Evolutionary conservation across 2,888 invertebrate species (phyloP).

Genomic region (Altica lythri): DNA sequence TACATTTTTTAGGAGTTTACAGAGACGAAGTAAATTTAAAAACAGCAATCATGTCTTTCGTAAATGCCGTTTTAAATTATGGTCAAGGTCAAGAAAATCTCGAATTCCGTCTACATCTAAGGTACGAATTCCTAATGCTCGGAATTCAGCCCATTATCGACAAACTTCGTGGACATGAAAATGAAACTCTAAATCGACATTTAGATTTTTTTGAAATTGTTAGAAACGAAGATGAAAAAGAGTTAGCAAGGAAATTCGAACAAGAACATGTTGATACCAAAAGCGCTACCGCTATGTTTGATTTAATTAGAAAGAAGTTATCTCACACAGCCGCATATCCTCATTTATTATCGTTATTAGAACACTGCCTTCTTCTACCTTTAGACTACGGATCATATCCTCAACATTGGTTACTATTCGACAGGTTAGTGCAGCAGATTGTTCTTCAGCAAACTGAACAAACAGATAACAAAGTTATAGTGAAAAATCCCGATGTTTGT

Average conservation of each 20-base stretch:
- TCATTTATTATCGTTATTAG: slow-evolving; percentile 86
- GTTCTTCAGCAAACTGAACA: slow-evolving; percentile 73
- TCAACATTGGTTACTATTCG: slow-evolving; percentile 93
- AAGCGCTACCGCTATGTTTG: slow-evolving; percentile 92
- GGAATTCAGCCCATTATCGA: slow-evolving; percentile 96
- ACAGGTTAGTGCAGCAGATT: slow-evolving; percentile 91
- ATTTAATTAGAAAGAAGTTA: slow-evolving; percentile 81
- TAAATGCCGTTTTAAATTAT: slow-evolving; percentile 95
- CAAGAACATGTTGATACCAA: slow-evolving; percentile 92
- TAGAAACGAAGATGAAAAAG: slow-evolving; percentile 93
- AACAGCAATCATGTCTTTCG: slow-evolving; percentile 97
- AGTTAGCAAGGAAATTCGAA: slow-evolving; percentile 87
- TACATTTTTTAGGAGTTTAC: slow-evolving; percentile 70
- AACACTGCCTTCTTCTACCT: slow-evolving; percentile 85
- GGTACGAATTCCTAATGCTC: slow-evolving; percentile 95
- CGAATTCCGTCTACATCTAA: slow-evolving; percentile 90
- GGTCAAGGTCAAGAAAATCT: slow-evolving; percentile 95
- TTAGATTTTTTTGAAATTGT: slow-evolving; percentile 99
- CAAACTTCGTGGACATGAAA: slow-evolving; percentile 88
- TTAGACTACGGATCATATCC: slow-evolving; percentile 84
- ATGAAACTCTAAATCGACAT: slow-evolving; percentile 93
- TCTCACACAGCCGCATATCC: slow-evolving; percentile 93
- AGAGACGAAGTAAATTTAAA: slow-evolving; percentile 91
- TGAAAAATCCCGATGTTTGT: slow-evolving; percentile 81
- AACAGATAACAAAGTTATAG: slow-evolving; percentile 13